These are phyloP conservation scores for Meiosimyza platycephala DNA, from an alignment of 2,888 invertebrate genomes.

Conservation along the genomic window DNA sequence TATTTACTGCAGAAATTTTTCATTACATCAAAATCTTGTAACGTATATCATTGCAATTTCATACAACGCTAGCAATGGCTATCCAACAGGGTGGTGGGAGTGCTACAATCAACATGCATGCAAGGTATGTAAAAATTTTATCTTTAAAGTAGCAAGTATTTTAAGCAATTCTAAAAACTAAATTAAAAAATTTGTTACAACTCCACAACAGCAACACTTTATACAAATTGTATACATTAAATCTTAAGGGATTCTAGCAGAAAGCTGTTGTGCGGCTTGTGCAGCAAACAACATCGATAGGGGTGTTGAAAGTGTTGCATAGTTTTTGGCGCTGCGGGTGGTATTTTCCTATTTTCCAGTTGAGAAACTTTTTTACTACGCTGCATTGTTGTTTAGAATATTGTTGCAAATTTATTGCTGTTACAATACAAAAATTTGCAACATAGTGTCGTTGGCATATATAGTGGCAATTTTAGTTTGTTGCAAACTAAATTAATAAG, in stretches of 20 bases:
- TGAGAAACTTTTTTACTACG: too few relatives aligned
- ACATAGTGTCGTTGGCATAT: too few relatives aligned
- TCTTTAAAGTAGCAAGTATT: neutral
- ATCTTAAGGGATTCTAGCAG: slow-evolving; percentile 5
- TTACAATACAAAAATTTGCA: too few relatives aligned
- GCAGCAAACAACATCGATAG: too few relatives aligned
- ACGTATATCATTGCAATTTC: neutral
- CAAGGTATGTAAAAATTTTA: too few relatives aligned
- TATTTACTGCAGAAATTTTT: slow-evolving; percentile 1
- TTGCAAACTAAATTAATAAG: too few relatives aligned
- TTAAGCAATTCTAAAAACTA: neutral
- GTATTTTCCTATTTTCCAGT: too few relatives aligned
- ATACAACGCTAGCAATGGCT: neutral
- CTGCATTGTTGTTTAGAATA: too few relatives aligned
- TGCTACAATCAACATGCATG: neutral
- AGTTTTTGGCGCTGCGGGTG: too few relatives aligned
- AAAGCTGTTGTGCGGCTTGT: neutral
- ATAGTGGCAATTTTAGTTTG: too few relatives aligned
- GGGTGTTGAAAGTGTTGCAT: too few relatives aligned
- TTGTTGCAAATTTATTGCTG: too few relatives aligned
- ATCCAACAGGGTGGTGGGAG: neutral
- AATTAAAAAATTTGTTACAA: slow-evolving; percentile 3
- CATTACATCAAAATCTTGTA: slow-evolving; percentile 1
- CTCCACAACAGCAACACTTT: neutral
- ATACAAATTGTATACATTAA: slow-evolving; percentile 12